Evolutionary conservation across 30 jellyfish, hydroid and myxozoan species (phyloP), one percentile per base, ranked within the genome.

Genomic region (Pseudorhiza aurosa): DNA sequence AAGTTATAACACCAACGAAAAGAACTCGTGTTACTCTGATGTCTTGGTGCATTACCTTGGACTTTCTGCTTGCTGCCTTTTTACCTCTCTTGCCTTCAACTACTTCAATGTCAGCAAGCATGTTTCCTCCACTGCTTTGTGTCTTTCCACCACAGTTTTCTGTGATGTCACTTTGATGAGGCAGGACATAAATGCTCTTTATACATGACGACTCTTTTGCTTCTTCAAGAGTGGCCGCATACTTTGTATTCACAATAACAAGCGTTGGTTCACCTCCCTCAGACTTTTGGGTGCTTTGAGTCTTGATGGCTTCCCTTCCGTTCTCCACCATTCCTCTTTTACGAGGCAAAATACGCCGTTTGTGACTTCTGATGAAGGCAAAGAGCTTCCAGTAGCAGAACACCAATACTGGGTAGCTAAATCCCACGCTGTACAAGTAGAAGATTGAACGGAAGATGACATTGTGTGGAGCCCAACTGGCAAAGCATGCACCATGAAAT

Each of bases 401-500:
- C 0, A 77, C 26, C 15, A 88, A 26, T 22, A 71, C 73, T 2
- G 97, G 94, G 70, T 31, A 75, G 32, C 81, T 50, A 9, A 88
- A 1, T 0, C 87, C 97, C 15, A 88, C 44, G 19, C 49, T 75
- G 55, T 35, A 47, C 8, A 80, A 29, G 33, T 88, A 88, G 51
- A 88, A 88, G 5, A 88, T 29, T 18, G 64, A 68, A 22, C 97
- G 95, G 56, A 88, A 88, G 50, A 65, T 1, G 17, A 37, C 36
- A 24, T 88, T 81, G 26, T 72, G 70, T 17, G 78, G 67, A 10
- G 70, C 72, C 97, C 97, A 88, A 44, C 57, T 65, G 9, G 97
- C 65, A 55, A 88, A 88, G 60, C 97, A 88, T n/a, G 81, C 69
- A 17, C 97, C 97, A 64, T 88, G 97, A 27, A 32, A 69, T 33